A percentile compares a stretch with the other conserved stretches of the same genome.
phyloP scores from a whole-genome alignment of 1,140 invertebrate species.

The Monochamus saltuarius region DNA sequence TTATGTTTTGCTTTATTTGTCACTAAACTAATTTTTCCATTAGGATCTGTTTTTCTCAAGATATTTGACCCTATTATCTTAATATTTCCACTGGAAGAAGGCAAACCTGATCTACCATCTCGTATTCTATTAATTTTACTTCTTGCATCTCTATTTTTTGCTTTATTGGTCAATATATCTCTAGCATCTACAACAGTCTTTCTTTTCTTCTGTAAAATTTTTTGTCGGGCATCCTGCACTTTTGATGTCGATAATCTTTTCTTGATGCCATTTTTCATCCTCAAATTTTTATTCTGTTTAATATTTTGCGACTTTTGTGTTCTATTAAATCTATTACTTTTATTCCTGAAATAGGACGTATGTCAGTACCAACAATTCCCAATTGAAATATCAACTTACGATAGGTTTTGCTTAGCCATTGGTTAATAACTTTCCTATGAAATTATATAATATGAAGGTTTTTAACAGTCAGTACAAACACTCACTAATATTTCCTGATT shows the following conservation, averaged over 20 bases:
- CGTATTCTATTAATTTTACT: conserved; percentile 59
- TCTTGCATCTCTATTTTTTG: conserved; percentile 64
- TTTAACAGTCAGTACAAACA: no score
- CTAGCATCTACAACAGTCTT: conserved; percentile 66
- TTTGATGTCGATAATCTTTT: conserved; percentile 7
- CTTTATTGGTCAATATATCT: conserved; percentile 67
- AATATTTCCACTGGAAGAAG: conserved; percentile 30
- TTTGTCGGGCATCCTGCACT: conserved; percentile 64
- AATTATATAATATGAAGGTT: no score
- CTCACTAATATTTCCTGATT: no score
- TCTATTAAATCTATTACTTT: conserved; percentile 6
- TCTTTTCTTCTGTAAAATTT: conserved; percentile 69
- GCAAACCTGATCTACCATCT: conserved; percentile 29
- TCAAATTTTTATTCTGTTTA: background rate
- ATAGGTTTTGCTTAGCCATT: no score
- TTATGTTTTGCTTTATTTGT: conserved; percentile 54
- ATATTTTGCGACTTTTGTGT: conserved; percentile 11
- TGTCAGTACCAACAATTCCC: no score
- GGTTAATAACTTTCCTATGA: no score
- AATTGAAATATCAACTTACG: no score
- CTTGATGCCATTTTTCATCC: background rate
- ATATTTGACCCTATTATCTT: conserved; percentile 50
- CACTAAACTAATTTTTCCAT: conserved; percentile 55
- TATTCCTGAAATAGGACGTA: background rate
- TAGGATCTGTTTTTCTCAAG: conserved; percentile 55